Percentiles rank a stretch among this genome's conserved stretches.
phyloP scores from a whole-genome alignment of 1,140 invertebrate genomes.

The Brachionus calyciflorus region DNA sequence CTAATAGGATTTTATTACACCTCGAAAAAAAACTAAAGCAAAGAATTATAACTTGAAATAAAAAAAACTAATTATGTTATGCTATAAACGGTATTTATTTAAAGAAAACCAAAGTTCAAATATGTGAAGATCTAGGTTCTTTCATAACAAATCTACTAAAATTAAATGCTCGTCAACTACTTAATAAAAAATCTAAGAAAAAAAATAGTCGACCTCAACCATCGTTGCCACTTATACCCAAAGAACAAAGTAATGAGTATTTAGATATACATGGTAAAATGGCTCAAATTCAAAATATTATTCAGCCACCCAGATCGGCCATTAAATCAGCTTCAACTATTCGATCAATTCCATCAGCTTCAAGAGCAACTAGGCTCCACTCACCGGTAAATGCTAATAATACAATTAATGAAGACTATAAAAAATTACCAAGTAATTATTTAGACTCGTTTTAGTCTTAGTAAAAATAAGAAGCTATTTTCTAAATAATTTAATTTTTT shows the following conservation, averaged over 20 bases:
- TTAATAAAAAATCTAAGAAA: slow-evolving; percentile 15
- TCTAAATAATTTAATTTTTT: neutral
- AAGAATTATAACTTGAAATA: no score
- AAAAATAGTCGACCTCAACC: neutral
- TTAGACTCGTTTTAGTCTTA: no score
- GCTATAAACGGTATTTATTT: neutral
- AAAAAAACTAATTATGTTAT: neutral
- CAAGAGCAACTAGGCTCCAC: neutral
- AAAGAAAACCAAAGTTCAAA: slow-evolving; percentile 34
- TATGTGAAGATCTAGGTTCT: slow-evolving; percentile 20
- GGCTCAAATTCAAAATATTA: slow-evolving; percentile 22
- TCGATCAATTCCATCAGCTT: neutral
- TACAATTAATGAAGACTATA: slow-evolving; percentile 11
- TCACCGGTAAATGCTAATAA: slow-evolving; percentile 20
- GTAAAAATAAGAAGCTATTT: no score
- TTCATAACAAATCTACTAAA: slow-evolving; percentile 33
- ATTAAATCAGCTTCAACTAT: slow-evolving; percentile 25
- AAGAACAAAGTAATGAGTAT: neutral
- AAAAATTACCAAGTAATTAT: neutral
- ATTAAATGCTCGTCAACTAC: slow-evolving; percentile 18
- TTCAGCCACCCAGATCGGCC: neutral
- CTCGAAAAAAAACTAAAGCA: no score
- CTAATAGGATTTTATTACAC: no score
- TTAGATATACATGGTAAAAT: slow-evolving; percentile 2
- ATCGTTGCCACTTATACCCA: neutral